A percentile compares a stretch with the other conserved stretches of the same genome.
These are phyloP conservation scores for Anthonomus grandis DNA, from an alignment of 1,140 invertebrate species.

Conservation along the genomic window DNA sequence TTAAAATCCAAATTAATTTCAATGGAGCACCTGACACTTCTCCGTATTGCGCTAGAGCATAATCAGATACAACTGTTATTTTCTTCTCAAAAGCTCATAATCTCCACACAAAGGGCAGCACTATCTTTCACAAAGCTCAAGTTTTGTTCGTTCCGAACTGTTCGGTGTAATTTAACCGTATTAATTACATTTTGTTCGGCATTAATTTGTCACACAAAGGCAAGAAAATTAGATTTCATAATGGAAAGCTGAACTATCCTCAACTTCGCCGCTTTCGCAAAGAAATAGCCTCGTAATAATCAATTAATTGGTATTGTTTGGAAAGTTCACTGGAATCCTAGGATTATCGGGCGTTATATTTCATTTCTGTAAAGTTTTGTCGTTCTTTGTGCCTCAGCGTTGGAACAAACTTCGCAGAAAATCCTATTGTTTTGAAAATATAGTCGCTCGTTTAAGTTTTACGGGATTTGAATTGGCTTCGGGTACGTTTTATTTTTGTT, in stretches of 20 bases:
- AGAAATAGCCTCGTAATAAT: conserved; percentile 17
- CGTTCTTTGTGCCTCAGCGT: neutral
- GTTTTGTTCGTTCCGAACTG: neutral
- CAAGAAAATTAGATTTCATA: conserved; percentile 20
- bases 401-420: neutral
- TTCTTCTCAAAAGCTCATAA: neutral
- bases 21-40: neutral
- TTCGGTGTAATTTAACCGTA: conserved; percentile 6
- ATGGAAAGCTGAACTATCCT: conserved; percentile 11
- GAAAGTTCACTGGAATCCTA: conserved; percentile 7
- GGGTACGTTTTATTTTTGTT: conserved; percentile 3
- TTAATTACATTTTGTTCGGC: conserved; percentile 15
- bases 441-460: conserved; percentile 5
- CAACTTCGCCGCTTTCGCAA: conserved; percentile 5
- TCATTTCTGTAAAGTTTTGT: neutral
- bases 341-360: conserved; percentile 6
- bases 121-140: neutral
- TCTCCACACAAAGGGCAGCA: neutral
- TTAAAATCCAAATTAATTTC: neutral
- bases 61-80: neutral
- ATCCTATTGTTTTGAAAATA: conserved; percentile 6
- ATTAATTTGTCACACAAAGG: conserved; percentile 20
- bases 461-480: too few relatives aligned
- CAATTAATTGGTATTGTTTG: conserved; percentile 20
- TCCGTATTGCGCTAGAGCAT: neutral